Evolutionary conservation across 2,888 invertebrate species (phyloP).

Genomic region (Tiliacea aurago): DNA sequence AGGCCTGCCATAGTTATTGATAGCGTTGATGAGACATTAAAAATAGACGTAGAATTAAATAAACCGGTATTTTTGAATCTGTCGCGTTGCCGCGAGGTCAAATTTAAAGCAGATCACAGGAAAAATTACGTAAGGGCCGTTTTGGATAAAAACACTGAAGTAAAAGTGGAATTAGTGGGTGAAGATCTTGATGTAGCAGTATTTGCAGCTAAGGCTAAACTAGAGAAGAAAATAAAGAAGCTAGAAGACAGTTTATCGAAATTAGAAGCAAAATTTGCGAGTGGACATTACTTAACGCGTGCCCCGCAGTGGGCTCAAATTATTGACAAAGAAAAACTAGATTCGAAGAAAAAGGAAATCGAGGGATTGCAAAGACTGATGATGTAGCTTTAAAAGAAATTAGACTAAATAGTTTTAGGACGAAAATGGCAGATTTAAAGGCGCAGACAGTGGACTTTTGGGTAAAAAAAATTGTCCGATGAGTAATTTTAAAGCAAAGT

Average conservation of each 20-base stretch:
- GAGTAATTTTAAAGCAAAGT: neutral
- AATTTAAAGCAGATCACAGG: slow-evolving; percentile 65
- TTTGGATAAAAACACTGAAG: slow-evolving; percentile 77
- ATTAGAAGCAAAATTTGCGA: slow-evolving; percentile 77
- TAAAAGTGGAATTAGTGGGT: slow-evolving; percentile 78
- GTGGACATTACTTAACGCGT: slow-evolving; percentile 69
- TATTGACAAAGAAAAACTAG: slow-evolving; percentile 77
- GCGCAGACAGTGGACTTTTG: neutral
- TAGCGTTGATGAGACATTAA: slow-evolving; percentile 72
- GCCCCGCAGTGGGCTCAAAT: slow-evolving; percentile 73
- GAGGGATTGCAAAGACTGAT: slow-evolving; percentile 81
- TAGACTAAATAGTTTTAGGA: slow-evolving; percentile 13
- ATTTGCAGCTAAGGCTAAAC: slow-evolving; percentile 73
- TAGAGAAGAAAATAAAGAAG: slow-evolving; percentile 78
- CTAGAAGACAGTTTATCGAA: slow-evolving; percentile 76
- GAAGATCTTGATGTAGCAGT: slow-evolving; percentile 74
- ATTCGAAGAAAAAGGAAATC: slow-evolving; percentile 78
- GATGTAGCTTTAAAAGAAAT: slow-evolving; percentile 63
- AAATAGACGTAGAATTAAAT: slow-evolving; percentile 78
- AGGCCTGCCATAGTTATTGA: slow-evolving; percentile 78
- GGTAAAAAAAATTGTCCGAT: neutral
- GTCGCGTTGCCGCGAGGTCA: slow-evolving; percentile 72
- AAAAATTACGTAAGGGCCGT: slow-evolving; percentile 74
- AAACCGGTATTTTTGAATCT: slow-evolving; percentile 75
- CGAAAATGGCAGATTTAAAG: neutral